Conservation (phyloP, 2,113 vertebrate species). For the Perognathus longimembris region DNA sequence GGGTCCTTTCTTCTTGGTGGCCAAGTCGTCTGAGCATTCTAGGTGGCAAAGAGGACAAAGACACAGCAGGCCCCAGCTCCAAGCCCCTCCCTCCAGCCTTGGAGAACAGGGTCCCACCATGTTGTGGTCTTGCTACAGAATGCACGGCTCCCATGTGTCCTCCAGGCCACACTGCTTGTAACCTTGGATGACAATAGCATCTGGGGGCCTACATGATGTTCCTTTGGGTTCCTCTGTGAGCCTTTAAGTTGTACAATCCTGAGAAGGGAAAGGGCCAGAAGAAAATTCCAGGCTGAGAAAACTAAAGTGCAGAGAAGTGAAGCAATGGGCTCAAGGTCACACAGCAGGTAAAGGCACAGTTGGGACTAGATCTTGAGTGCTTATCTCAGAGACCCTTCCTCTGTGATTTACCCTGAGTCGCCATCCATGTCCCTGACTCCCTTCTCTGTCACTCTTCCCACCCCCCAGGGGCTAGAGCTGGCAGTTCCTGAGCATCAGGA, state of each 20-base stretch:
- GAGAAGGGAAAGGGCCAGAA: not conserved
- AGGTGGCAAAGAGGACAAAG: not conserved
- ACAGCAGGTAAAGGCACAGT: not conserved
- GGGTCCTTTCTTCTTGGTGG: not conserved
- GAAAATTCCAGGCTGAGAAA: not conserved
- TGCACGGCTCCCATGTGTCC: not conserved
- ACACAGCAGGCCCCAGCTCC: not conserved
- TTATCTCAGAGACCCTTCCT: not conserved
- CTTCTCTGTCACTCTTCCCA: no score
- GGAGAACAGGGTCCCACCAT: not conserved
- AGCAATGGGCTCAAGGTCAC: not conserved
- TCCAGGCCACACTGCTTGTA: not conserved
- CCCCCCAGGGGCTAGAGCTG: not conserved
- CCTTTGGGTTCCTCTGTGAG: not conserved
- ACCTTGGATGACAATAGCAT: not conserved
- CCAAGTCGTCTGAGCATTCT: not conserved
- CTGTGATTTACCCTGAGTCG: not conserved
- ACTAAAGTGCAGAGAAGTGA: conserved; percentile 7
- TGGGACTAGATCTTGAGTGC: not conserved
- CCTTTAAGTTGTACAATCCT: not conserved
- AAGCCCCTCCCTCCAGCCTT: not conserved
- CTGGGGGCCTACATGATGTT: not conserved
- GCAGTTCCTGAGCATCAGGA: not conserved
- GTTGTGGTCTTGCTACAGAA: not conserved
- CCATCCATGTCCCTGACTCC: not conserved